Conservation (phyloP, 1,140 invertebrate species). For the Euwallacea similis region DNA sequence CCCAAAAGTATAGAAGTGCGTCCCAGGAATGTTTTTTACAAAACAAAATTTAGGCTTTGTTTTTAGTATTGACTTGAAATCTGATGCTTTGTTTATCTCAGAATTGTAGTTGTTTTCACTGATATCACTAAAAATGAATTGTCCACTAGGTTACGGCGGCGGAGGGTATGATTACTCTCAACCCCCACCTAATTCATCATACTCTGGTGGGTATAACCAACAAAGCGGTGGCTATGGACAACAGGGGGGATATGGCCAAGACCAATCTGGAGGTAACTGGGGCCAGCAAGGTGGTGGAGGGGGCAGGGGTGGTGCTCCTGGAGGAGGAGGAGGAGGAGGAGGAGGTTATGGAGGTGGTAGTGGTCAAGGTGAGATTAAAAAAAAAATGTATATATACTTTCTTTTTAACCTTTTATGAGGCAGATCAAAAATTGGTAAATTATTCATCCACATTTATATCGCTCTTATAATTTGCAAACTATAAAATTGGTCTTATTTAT, state of each 20-base stretch:
- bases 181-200: slow-evolving; percentile 40
- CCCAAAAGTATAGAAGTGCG: no score
- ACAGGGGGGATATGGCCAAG: slow-evolving; percentile 26
- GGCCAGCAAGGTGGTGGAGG: slow-evolving; percentile 31
- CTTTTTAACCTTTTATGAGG: no score
- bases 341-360: slow-evolving; percentile 42
- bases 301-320: slow-evolving; percentile 27
- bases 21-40: no score
- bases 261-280: slow-evolving; percentile 4
- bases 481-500: no score
- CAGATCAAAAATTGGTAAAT: no score
- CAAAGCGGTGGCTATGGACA: slow-evolving; percentile 24
- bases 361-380: slow-evolving; percentile 25
- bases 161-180: slow-evolving; percentile 44
- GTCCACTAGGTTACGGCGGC: slow-evolving; percentile 19
- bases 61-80: no score
- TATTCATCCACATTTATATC: no score
- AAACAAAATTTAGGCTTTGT: no score
- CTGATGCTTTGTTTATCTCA: no score
- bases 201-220: slow-evolving; percentile 23
- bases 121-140: neutral
- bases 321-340: slow-evolving; percentile 19
- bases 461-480: no score
- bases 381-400: no score
- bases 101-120: no score